A percentile compares a stretch with the other conserved stretches of the same genome.
Conservation (phyloP, 2,113 vertebrate genomes). For the Engystomops pustulosus region DNA sequence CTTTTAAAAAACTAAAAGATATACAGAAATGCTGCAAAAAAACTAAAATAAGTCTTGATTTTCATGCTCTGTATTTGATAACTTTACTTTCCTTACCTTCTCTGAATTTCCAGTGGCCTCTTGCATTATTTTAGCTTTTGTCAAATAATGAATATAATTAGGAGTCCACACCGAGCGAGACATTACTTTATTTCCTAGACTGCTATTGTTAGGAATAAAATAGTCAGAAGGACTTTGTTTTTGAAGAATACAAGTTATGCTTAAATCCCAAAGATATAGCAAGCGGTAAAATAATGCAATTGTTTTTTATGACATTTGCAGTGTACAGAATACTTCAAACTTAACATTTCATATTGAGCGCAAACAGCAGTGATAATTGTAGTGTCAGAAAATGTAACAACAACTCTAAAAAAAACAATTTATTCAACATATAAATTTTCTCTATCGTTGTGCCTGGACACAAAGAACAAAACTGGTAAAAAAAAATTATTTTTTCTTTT, state of each 20-base stretch:
- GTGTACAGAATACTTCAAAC: background rate
- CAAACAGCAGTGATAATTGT: background rate
- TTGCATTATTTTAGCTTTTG: background rate
- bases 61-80: background rate
- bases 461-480: too few relatives aligned
- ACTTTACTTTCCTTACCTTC: background rate
- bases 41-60: background rate
- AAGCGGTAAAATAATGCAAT: background rate
- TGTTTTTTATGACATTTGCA: background rate
- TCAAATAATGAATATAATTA: constrained; percentile 1
- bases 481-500: too few relatives aligned
- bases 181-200: background rate
- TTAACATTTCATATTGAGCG: background rate
- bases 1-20: too few relatives aligned
- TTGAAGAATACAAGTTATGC: background rate
- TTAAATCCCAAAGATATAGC: background rate
- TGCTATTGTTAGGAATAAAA: background rate
- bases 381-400: background rate
- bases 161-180: background rate
- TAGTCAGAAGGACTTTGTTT: background rate
- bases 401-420: background rate
- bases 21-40: background rate
- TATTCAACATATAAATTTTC: background rate
- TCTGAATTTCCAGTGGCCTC: background rate
- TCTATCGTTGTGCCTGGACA: too few relatives aligned